Percentiles rank a stretch among this genome's conserved stretches.
Conservation (phyloP, 2,113 vertebrate genomes). For the Cyprichromis sp. region DNA sequence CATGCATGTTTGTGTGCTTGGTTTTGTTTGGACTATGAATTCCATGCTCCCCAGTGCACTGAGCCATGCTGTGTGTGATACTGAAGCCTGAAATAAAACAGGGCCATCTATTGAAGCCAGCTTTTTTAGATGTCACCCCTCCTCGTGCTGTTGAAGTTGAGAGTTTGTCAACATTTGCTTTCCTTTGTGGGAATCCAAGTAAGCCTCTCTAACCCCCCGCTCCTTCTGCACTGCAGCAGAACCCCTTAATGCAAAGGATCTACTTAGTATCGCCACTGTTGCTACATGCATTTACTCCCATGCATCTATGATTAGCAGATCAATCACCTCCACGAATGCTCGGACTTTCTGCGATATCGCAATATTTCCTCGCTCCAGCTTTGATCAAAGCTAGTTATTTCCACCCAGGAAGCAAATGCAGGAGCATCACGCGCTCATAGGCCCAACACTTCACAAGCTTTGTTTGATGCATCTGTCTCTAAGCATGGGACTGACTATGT, state of each 20-base stretch:
- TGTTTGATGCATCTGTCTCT: conserved; percentile 45
- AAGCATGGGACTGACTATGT: conserved; percentile 43
- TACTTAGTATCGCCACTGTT: not conserved
- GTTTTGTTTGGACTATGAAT: conserved; percentile 41
- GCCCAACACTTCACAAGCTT: conserved; percentile 39
- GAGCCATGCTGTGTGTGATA: conserved; percentile 33
- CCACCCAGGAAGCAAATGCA: conserved; percentile 26
- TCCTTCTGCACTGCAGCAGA: not conserved
- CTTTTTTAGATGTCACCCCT: conserved; percentile 35
- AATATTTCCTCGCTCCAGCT: conserved; percentile 6
- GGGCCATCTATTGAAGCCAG: conserved; percentile 11
- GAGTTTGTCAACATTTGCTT: conserved; percentile 35
- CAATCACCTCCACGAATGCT: not conserved
- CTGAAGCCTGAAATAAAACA: conserved; percentile 32
- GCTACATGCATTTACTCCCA: not conserved
- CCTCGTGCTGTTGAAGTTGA: conserved; percentile 9
- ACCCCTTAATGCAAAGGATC: not conserved
- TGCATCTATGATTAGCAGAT: conserved; percentile 26
- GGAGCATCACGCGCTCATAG: conserved; percentile 27
- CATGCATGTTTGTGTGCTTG: conserved; percentile 2
- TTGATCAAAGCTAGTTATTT: conserved; percentile 43
- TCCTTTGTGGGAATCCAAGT: not conserved
- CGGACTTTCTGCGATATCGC: conserved; percentile 12
- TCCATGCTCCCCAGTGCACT: conserved; percentile 6
- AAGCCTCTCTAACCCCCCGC: not conserved